Evolutionary conservation across 23 tunicate species (phyloP), one percentile per base, ranked within the genome.

Genomic region (Corella eumyota): DNA sequence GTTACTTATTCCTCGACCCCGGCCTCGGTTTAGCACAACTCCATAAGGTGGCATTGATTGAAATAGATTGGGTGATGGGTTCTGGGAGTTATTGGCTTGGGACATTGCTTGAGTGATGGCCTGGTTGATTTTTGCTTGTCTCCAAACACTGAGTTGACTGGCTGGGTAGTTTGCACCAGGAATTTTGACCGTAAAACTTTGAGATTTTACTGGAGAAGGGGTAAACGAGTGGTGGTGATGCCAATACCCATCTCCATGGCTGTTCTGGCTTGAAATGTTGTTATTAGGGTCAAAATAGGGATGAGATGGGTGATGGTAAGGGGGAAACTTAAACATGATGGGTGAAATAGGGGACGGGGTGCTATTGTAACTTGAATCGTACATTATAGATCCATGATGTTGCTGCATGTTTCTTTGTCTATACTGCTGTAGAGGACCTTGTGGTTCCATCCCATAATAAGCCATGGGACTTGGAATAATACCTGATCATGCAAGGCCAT

Each of bases 341-440:
- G 64, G 25, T 57, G 76, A 13, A 37, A 60, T 24, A 58, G 1
- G 9, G 46, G 38, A 30, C 58, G 50, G 40, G 30, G 23, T 5
- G 68, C 31, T 29, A 30, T 28, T 30, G 11, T 40, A 15, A 40
- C 48, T 15, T 9, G 15, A 11, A 9, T 11, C 13, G 48, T 15
- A 11, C 15, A 15, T 9, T 15, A 60, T 32, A 13, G 56, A 64
- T 4, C 49, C 15, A 6, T 30, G 51, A 49, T 78, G 85, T 64
- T 78, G 85, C 56, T 55, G 30, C 33, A 78, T 53, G 58, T 30
- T 68, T 0, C 85, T 69, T 56, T 78, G 85, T 29, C 85, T 61
- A 45, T 78, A 78, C 37, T 78, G 85, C 76, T 78, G 85, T 58
- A 78, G 32, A 9, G 85, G 85, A 61, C 85, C 76, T 21, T 62